Conservation (phyloP, 2,113 vertebrate genomes). For the Gambusia holbrooki region DNA sequence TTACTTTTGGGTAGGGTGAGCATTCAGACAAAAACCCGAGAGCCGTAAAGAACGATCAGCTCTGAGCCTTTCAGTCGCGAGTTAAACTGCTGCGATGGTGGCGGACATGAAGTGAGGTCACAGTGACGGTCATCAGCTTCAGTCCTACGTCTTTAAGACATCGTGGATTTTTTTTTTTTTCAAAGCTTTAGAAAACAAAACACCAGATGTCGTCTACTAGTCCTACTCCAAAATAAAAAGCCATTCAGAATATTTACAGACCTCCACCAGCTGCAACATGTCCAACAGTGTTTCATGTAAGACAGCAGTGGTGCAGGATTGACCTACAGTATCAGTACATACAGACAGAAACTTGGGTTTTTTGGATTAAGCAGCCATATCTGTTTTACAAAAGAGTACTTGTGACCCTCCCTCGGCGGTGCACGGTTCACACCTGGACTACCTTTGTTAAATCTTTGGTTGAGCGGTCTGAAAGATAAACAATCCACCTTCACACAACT, state of each 20-base stretch:
- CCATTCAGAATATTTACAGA: conserved; percentile 68
- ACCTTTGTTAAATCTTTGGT: conserved; percentile 78
- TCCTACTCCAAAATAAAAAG: conserved; percentile 60
- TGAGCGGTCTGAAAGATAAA: conserved; percentile 73
- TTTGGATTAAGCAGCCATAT: conserved; percentile 73
- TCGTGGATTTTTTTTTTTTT: conserved; percentile 31
- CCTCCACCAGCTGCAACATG: conserved; percentile 36
- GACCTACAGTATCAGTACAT: conserved; percentile 76
- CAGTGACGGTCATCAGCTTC: neutral
- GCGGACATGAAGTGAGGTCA: neutral
- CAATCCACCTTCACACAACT: conserved; percentile 66
- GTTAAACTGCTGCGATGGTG: neutral
- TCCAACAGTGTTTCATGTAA: conserved; percentile 25
- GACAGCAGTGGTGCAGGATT: conserved; percentile 52
- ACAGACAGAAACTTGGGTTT: conserved; percentile 69
- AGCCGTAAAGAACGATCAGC: neutral
- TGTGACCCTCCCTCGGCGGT: conserved; percentile 59
- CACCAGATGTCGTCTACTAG: conserved; percentile 51
- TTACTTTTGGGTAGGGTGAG: conserved; percentile 86
- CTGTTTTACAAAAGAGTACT: conserved; percentile 74
- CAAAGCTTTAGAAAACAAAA: conserved; percentile 58
- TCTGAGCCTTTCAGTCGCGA: conserved; percentile 20
- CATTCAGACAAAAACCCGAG: conserved; percentile 10
- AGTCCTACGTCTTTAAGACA: conserved; percentile 36
- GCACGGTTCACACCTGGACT: conserved; percentile 56